phyloP scores from a whole-genome alignment of 2,797 vertebrate genomes.

The Cyprinodon diabolis region DNA sequence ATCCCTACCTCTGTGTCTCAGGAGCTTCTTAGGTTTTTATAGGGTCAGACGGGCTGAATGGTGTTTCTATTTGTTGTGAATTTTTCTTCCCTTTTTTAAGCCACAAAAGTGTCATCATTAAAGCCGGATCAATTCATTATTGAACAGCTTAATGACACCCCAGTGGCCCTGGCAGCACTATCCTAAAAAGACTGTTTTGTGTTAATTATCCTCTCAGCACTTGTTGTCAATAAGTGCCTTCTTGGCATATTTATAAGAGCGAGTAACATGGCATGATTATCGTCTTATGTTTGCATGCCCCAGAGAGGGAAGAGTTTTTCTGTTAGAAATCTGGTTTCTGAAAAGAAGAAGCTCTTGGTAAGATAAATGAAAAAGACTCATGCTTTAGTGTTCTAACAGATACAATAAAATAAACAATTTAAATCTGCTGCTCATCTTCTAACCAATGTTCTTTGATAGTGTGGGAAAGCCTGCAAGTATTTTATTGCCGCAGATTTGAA shows the following conservation, averaged over 20 bases:
- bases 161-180: constrained; percentile 10
- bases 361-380: constrained; percentile 15
- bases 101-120: constrained; percentile 9
- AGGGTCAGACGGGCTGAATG: background rate
- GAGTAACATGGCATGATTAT: constrained; percentile 41
- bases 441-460: background rate
- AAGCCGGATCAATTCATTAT: constrained; percentile 52
- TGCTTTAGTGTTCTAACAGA: background rate
- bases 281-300: constrained; percentile 46
- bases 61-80: constrained; percentile 13
- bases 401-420: background rate
- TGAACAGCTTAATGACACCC: constrained; percentile 57
- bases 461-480: background rate
- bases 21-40: background rate
- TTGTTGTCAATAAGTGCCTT: constrained; percentile 40
- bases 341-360: constrained; percentile 38
- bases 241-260: constrained; percentile 54
- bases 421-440: background rate
- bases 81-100: constrained; percentile 18
- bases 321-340: constrained; percentile 16
- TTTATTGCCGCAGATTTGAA: background rate
- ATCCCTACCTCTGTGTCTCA: constrained; percentile 5
- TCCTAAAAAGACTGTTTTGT: constrained; percentile 32
- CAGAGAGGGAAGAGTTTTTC: constrained; percentile 17
- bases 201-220: constrained; percentile 50